Evolutionary conservation across 2,113 vertebrate species (phyloP).

Genomic region (Odobenus rosmarus): DNA sequence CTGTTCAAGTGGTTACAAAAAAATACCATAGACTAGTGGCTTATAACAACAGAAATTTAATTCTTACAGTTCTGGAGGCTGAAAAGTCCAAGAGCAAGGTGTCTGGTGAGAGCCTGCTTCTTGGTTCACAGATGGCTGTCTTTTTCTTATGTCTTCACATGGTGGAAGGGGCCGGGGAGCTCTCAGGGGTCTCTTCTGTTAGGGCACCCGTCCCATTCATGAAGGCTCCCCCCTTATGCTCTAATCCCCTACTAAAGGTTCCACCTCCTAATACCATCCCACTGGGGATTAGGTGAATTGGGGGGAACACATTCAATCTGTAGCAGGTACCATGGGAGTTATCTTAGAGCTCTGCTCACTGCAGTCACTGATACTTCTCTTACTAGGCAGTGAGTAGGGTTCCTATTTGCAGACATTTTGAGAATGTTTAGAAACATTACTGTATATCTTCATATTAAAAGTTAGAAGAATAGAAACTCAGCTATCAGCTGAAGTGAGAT

Average conservation of each 20-base stretch:
- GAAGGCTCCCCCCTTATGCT: not conserved
- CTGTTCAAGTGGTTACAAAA: not conserved
- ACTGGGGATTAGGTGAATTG: not conserved
- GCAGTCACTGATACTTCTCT: not conserved
- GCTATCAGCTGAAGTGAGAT: not conserved
- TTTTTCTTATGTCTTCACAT: not conserved
- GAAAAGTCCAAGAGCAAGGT: not conserved
- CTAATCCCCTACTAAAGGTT: not conserved
- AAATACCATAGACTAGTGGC: not conserved
- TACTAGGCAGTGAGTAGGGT: not conserved
- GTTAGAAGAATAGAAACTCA: not conserved
- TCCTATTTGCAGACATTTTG: not conserved
- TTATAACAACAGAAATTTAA: not conserved
- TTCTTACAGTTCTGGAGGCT: not conserved
- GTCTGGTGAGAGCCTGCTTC: not conserved
- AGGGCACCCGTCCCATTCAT: not conserved
- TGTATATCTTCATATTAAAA: not conserved
- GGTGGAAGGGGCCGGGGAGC: not conserved
- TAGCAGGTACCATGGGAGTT: not conserved
- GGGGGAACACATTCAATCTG: not conserved
- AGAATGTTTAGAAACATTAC: not conserved
- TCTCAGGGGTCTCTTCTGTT: not conserved
- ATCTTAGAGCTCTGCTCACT: not conserved
- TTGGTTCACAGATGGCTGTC: not conserved
- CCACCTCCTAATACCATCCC: not conserved